Evolutionary conservation across 2,797 vertebrate genomes (phyloP).

Genomic region (Alfaro cultratus): DNA sequence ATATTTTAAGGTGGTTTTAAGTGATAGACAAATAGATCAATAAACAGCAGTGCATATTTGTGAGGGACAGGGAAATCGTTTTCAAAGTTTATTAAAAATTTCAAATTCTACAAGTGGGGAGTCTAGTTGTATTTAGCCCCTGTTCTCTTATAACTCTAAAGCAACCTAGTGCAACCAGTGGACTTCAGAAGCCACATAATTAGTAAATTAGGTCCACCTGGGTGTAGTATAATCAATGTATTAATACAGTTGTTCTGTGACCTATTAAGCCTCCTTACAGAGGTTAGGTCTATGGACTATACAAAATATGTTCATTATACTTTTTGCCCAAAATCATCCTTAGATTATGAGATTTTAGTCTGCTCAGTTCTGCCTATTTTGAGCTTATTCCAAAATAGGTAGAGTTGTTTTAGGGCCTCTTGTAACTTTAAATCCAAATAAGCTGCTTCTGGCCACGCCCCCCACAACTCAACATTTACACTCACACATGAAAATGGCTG

Average conservation of each 20-base stretch:
- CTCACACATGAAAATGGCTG: too few relatives aligned
- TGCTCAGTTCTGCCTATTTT: too few relatives aligned
- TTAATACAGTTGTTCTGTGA: background rate
- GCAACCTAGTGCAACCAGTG: background rate
- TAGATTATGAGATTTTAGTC: too few relatives aligned
- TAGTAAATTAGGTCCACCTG: background rate
- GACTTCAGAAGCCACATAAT: background rate
- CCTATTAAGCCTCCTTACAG: too few relatives aligned
- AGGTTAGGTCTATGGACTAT: background rate
- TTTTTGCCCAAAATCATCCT: too few relatives aligned
- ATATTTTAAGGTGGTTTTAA: background rate
- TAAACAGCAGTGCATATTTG: background rate
- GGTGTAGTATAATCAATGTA: background rate
- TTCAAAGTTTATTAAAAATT: background rate
- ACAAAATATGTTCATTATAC: too few relatives aligned
- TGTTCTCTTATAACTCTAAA: background rate
- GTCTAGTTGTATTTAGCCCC: background rate
- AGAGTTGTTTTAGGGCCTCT: too few relatives aligned
- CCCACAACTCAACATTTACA: too few relatives aligned
- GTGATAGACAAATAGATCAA: background rate
- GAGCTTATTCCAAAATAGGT: too few relatives aligned
- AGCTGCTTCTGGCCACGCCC: too few relatives aligned
- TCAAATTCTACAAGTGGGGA: background rate
- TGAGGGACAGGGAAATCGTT: background rate
- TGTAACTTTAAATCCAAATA: too few relatives aligned